Percentiles rank a stretch among this genome's conserved stretches.
phyloP scores from a whole-genome alignment of 2,797 vertebrate genomes.

The Phaenicophaeus curvirostris region DNA sequence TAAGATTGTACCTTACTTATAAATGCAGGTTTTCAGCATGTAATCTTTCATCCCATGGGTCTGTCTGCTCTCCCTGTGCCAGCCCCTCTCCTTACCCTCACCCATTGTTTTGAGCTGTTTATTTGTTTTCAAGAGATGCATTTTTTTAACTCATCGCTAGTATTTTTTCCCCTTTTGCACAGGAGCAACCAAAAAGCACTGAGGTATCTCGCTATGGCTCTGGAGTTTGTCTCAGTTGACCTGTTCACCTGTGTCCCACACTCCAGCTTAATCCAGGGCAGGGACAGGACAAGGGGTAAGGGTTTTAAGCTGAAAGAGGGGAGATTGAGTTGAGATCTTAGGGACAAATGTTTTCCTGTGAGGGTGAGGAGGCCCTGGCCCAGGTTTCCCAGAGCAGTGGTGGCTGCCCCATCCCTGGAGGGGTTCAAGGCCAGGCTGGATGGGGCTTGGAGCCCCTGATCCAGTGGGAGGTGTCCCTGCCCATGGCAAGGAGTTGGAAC shows the following conservation, averaged over 20 bases:
- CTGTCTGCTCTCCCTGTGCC: not conserved
- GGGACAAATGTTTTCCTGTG: too few relatives aligned
- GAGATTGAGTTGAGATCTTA: too few relatives aligned
- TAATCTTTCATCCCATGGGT: not conserved
- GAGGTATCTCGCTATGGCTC: not conserved
- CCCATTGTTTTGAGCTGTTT: not conserved
- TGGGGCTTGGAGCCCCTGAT: too few relatives aligned
- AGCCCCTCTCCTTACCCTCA: not conserved
- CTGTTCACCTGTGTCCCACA: not conserved
- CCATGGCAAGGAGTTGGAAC: too few relatives aligned
- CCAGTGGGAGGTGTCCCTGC: too few relatives aligned
- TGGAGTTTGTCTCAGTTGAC: not conserved
- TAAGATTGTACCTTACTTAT: not conserved
- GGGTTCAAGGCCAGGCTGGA: too few relatives aligned
- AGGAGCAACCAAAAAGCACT: not conserved
- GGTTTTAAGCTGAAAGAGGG: too few relatives aligned
- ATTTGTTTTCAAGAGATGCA: not conserved
- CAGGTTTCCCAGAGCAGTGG: too few relatives aligned
- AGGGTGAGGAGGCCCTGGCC: too few relatives aligned
- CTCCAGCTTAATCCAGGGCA: not conserved
- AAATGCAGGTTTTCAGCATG: not conserved
- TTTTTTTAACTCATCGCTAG: not conserved
- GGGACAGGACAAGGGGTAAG: too few relatives aligned
- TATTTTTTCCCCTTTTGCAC: not conserved
- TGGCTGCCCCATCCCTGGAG: too few relatives aligned